Conservation (phyloP, 35 echinoderm and acorn worm species). For the Apostichopus californicus region DNA sequence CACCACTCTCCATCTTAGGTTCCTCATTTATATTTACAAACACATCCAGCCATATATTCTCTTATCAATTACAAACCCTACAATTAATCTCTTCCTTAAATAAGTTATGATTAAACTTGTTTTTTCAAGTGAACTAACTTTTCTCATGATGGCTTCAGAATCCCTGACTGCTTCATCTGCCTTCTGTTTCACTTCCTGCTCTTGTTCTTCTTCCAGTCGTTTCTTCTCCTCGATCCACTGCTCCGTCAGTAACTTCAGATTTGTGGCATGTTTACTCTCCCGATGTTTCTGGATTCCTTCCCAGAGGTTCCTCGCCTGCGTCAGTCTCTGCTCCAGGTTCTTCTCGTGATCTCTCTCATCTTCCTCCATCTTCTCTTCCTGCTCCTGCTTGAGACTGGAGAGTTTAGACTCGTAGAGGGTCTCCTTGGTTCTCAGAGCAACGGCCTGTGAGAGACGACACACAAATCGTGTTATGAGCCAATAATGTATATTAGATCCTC, state of each 20-base stretch:
- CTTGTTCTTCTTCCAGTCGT: conserved; percentile 11
- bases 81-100: too few species aligned
- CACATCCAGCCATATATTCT: too few species aligned
- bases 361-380: conserved; percentile 12
- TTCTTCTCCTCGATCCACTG: conserved; percentile 54
- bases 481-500: too few species aligned
- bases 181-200: conserved; percentile 18
- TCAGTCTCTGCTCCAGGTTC: conserved; percentile 28
- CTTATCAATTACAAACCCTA: too few species aligned
- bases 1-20: too few species aligned
- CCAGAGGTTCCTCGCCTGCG: conserved; percentile 14
- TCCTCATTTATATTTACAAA: too few species aligned
- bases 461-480: too few species aligned
- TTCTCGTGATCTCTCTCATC: background rate
- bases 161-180: conserved; percentile 21
- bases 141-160: conserved; percentile 29
- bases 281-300: conserved; percentile 38
- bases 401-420: conserved; percentile 16
- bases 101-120: too few species aligned
- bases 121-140: background rate
- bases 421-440: conserved; percentile 6
- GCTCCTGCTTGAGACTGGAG: background rate
- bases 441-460: background rate
- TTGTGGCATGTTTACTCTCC: conserved; percentile 27
- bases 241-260: conserved; percentile 27